Conservation (phyloP, 2,113 vertebrate genomes). For the Melospiza georgiana region DNA sequence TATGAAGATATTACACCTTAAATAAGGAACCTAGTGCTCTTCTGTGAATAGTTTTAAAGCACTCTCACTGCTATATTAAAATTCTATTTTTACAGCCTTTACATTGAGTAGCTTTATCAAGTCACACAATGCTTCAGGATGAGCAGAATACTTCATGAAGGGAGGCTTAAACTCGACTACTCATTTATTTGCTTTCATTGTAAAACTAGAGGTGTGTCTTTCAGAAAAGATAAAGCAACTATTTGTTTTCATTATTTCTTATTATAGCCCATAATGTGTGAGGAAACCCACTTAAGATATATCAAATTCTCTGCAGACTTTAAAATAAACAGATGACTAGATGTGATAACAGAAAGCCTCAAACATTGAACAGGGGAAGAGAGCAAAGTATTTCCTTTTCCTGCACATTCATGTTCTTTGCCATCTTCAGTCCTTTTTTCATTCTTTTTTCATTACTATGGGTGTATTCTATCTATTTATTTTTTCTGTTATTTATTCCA, state of each 20-base stretch:
- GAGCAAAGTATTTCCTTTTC: not conserved
- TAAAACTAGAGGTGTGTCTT: not conserved
- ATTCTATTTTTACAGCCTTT: not conserved
- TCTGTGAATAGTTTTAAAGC: constrained; percentile 6
- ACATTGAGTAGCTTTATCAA: not conserved
- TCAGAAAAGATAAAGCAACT: not conserved
- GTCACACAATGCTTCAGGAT: not conserved
- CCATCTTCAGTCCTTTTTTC: not conserved
- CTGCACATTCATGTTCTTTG: not conserved
- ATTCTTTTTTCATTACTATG: not conserved
- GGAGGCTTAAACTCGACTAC: not conserved
- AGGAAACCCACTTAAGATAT: not conserved
- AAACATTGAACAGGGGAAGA: not conserved
- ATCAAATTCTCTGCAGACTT: not conserved
- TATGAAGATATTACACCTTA: not conserved
- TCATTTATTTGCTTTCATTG: not conserved
- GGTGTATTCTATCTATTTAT: not conserved
- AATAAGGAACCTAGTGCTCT: not conserved
- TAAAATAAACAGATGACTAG: not conserved
- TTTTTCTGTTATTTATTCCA: not conserved
- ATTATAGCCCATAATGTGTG: not conserved
- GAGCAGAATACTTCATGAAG: not conserved
- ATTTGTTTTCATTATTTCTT: not conserved
- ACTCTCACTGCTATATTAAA: not conserved
- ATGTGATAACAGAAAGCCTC: not conserved